phyloP scores from a whole-genome alignment of 2,797 vertebrate genomes.

The Acrossocheilus fasciatus region DNA sequence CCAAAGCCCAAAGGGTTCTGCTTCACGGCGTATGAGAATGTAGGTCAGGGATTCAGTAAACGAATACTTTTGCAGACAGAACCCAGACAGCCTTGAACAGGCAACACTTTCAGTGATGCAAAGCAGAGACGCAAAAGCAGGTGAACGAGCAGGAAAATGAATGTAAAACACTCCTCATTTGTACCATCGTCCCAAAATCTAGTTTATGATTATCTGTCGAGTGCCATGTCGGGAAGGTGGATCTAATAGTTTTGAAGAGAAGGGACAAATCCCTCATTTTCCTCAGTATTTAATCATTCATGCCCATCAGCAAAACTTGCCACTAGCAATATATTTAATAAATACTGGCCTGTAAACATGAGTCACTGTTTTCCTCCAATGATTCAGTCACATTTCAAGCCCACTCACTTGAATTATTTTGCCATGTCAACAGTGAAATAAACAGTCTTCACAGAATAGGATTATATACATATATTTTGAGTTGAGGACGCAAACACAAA shows the following conservation, averaged over 20 bases:
- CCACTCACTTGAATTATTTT: conserved; percentile 8
- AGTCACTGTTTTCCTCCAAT: conserved; percentile 18
- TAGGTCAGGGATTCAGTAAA: conserved; percentile 51
- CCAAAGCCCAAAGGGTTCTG: conserved; percentile 45
- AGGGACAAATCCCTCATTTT: background rate
- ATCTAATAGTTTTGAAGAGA: conserved; percentile 12
- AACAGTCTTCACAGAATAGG: background rate
- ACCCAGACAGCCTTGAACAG: background rate
- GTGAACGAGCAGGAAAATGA: background rate
- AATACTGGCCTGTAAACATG: conserved; percentile 17
- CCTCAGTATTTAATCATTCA: conserved; percentile 16
- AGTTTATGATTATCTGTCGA: background rate
- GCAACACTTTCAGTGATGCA: conserved; percentile 7
- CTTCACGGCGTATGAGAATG: conserved; percentile 38
- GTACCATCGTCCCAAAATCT: background rate
- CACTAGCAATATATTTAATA: conserved; percentile 26
- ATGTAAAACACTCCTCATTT: background rate
- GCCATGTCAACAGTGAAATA: background rate
- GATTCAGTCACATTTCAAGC: conserved; percentile 14
- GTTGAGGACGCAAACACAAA: background rate
- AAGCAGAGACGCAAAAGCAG: background rate
- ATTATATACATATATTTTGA: background rate
- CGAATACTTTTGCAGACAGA: conserved; percentile 14
- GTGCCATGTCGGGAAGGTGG: background rate
- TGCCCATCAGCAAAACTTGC: conserved; percentile 14